phyloP scores from a whole-genome alignment of 2,888 invertebrate species.

The Drosophila anceps region DNA sequence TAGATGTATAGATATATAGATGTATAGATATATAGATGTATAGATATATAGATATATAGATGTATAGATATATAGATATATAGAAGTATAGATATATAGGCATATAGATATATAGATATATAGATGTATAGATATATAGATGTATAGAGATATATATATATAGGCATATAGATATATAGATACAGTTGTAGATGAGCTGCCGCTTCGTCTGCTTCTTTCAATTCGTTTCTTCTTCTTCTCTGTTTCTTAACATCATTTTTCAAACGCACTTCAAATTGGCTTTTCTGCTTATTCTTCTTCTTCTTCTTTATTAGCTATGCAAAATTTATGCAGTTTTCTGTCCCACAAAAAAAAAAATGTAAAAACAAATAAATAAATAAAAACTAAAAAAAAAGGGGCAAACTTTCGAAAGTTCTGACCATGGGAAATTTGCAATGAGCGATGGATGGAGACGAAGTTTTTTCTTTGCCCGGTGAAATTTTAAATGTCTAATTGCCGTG shows the following conservation, averaged over 20 bases:
- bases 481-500: conserved; percentile 54
- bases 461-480: conserved; percentile 47
- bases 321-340: conserved; percentile 71
- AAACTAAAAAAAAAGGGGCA: conserved; percentile 11
- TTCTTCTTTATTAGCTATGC: conserved; percentile 55
- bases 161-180: background rate
- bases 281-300: background rate
- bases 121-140: too few species aligned
- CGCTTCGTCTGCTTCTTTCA: background rate
- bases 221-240: background rate
- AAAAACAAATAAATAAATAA: conserved; percentile 2
- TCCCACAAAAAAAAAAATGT: conserved; percentile 3
- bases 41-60: too few species aligned
- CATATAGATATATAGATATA: too few species aligned
- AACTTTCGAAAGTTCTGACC: conserved; percentile 74
- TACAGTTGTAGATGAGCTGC: too few species aligned
- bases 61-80: too few species aligned
- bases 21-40: too few species aligned
- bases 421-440: conserved; percentile 70
- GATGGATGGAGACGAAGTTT: conserved; percentile 37
- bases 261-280: conserved; percentile 17
- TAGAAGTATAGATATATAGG: too few species aligned
- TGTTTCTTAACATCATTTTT: conserved; percentile 21
- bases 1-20: too few species aligned
- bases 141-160: too few species aligned